These are phyloP conservation scores for Panopea generosa DNA, from an alignment of 2,888 invertebrate genomes.

Conservation along the genomic window DNA sequence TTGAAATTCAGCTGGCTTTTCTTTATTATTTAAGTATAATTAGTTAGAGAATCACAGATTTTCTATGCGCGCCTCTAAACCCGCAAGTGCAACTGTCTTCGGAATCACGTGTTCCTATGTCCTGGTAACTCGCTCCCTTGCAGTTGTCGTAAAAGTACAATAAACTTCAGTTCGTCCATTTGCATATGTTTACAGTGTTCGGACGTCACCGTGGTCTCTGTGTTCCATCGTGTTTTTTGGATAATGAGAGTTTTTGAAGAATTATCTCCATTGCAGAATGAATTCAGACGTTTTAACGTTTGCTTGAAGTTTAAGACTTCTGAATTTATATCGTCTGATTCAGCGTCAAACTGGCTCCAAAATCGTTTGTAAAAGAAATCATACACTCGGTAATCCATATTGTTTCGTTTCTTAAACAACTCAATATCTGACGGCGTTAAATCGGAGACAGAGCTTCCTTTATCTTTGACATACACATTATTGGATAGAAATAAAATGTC, in stretches of 20 bases:
- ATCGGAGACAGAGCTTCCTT: slow-evolving; percentile 5
- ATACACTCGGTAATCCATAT: slow-evolving; percentile 50
- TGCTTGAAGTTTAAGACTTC: slow-evolving; percentile 53
- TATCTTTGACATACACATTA: slow-evolving; percentile 38
- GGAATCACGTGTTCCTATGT: too few relatives aligned
- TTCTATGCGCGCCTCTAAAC: too few relatives aligned
- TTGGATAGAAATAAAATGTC: slow-evolving; percentile 51
- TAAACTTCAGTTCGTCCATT: slow-evolving; percentile 45
- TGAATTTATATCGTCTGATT: slow-evolving; percentile 32
- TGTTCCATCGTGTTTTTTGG: slow-evolving; percentile 33
- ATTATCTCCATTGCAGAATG: slow-evolving; percentile 32
- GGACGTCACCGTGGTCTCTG: slow-evolving; percentile 4
- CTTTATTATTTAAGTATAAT: too few relatives aligned
- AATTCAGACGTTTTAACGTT: slow-evolving; percentile 17
- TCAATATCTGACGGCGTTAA: slow-evolving; percentile 38
- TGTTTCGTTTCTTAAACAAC: slow-evolving; percentile 38
- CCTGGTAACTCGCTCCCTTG: slow-evolving; percentile 50
- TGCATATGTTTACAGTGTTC: slow-evolving; percentile 46
- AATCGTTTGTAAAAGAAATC: slow-evolving; percentile 41
- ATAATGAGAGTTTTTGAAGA: not conserved
- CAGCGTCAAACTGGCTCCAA: slow-evolving; percentile 33
- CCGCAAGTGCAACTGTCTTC: too few relatives aligned
- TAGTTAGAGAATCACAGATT: too few relatives aligned
- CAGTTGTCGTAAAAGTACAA: slow-evolving; percentile 23
- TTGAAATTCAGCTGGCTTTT: too few relatives aligned